phyloP scores from a whole-genome alignment of 2,888 invertebrate genomes.

The Scaptomyza parva region DNA sequence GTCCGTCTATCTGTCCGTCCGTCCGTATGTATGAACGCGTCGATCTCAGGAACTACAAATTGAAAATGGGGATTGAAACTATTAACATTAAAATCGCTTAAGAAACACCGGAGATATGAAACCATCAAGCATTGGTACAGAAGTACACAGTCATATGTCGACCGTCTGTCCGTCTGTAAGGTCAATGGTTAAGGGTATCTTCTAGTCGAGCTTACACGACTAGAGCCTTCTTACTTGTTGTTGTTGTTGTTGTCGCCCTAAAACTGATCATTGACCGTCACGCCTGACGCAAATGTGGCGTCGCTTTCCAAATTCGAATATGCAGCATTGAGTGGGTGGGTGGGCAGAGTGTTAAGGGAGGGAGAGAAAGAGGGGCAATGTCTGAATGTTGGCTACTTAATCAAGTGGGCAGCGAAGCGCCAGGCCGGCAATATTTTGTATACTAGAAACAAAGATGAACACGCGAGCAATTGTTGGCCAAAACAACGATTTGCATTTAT shows the following conservation, averaged over 20 bases:
- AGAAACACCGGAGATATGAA: too few species aligned
- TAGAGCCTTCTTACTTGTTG: too few species aligned
- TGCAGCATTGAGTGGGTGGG: conserved; percentile 64
- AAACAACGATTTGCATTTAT: conserved; percentile 44
- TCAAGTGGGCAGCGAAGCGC: conserved; percentile 63
- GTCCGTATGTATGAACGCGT: too few species aligned
- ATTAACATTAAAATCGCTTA: too few species aligned
- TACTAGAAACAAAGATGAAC: conserved; percentile 19
- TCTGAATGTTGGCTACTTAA: conserved; percentile 52
- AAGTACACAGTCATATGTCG: too few species aligned
- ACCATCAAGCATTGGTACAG: too few species aligned
- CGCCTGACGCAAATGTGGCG: conserved; percentile 68
- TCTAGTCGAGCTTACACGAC: too few species aligned
- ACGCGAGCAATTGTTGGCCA: conserved; percentile 18
- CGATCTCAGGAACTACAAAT: too few species aligned
- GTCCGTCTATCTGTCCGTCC: too few species aligned
- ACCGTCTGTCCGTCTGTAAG: too few species aligned
- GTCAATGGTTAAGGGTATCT: too few species aligned
- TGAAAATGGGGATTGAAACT: too few species aligned
- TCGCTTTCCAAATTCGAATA: conserved; percentile 76
- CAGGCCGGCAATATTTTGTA: conserved; percentile 10
- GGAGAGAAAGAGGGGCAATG: neutral
- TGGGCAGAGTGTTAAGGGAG: neutral
- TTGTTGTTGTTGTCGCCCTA: conserved; percentile 45
- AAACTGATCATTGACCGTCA: conserved; percentile 80